phyloP scores from a whole-genome alignment of 2,113 vertebrate species.

The Amblyornis subalaris region DNA sequence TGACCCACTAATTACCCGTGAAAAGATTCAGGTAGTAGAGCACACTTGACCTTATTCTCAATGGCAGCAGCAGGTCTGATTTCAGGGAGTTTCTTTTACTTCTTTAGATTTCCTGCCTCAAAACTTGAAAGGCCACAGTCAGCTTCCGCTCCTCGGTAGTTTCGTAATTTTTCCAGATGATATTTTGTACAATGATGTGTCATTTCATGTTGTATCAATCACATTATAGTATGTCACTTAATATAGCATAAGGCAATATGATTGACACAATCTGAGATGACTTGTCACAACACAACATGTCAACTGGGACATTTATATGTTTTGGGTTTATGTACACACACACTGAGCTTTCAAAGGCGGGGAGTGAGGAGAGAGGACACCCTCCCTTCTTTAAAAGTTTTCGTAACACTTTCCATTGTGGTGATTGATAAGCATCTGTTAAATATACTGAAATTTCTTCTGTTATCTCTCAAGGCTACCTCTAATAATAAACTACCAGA shows the following conservation, averaged over 20 bases:
- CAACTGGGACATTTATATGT: constrained; percentile 56
- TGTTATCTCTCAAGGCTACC: not conserved
- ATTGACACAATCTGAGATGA: constrained; percentile 70
- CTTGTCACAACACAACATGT: constrained; percentile 71
- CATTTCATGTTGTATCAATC: constrained; percentile 71
- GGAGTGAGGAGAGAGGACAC: not conserved
- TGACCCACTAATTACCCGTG: constrained; percentile 18
- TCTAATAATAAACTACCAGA: not conserved
- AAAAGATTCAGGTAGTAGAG: constrained; percentile 1
- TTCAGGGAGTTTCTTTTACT: not conserved
- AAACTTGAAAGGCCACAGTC: constrained; percentile 8
- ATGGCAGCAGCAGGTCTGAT: not conserved
- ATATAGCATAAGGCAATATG: constrained; percentile 61
- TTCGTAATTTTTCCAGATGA: constrained; percentile 71
- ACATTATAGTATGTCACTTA: constrained; percentile 72
- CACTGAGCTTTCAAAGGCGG: not conserved
- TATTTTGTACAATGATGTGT: constrained; percentile 68
- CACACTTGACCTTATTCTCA: not conserved
- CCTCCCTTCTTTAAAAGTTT: constrained; percentile 31
- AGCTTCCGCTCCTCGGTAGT: not conserved
- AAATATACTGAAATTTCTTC: not conserved
- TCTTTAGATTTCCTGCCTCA: not conserved
- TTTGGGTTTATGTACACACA: not conserved
- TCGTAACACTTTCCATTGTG: not conserved
- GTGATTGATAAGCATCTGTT: constrained; percentile 41